phyloP scores from a whole-genome alignment of 2,113 vertebrate species.

The Thymallus thymallus region DNA sequence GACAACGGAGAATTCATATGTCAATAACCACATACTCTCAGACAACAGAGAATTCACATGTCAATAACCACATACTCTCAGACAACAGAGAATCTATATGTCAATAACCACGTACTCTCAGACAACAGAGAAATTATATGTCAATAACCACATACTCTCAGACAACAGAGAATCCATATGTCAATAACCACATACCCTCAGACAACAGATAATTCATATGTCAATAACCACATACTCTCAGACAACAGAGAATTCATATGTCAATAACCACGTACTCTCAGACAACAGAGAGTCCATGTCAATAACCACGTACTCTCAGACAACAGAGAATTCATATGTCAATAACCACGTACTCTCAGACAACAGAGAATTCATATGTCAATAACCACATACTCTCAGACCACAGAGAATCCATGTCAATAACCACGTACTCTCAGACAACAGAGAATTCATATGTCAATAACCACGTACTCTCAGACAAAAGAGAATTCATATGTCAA shows the following conservation, averaged over 20 bases:
- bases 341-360: constrained; percentile 13
- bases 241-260: constrained; percentile 19
- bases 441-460: constrained; percentile 34
- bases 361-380: constrained; percentile 31
- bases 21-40: constrained; percentile 23
- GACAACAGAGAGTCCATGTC: constrained; percentile 26
- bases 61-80: constrained; percentile 23
- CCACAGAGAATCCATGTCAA: constrained; percentile 34
- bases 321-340: constrained; percentile 31
- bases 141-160: constrained; percentile 23
- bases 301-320: constrained; percentile 13
- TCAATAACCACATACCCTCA: constrained; percentile 22
- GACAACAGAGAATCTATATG: constrained; percentile 18
- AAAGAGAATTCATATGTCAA: constrained; percentile 34
- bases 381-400: constrained; percentile 13
- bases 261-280: constrained; percentile 23
- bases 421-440: constrained; percentile 3
- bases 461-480: constrained; percentile 3
- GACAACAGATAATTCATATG: constrained; percentile 19
- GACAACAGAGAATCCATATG: constrained; percentile 19
- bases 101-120: constrained; percentile 23
- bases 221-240: constrained; percentile 23
- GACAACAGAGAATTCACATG: constrained; percentile 19
- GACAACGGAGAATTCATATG: constrained; percentile 19
- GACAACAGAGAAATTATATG: constrained; percentile 18